phyloP scores from a whole-genome alignment of 2,888 invertebrate genomes.

The Campopleginae sp. region DNA sequence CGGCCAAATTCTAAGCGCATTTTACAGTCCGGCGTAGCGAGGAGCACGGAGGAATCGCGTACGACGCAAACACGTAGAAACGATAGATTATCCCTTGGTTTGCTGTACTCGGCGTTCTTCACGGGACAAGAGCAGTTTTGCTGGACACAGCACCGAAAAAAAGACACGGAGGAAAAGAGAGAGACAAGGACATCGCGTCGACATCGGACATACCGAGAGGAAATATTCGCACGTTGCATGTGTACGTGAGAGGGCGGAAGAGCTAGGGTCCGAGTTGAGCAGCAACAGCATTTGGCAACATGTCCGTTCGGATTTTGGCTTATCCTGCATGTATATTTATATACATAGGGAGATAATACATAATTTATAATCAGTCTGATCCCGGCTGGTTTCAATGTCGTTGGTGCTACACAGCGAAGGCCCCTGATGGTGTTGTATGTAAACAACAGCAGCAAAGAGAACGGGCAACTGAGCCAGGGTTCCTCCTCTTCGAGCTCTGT shows the following conservation, averaged over 20 bases:
- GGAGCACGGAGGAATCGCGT: slow-evolving; percentile 61
- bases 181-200: slow-evolving; percentile 16
- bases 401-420: slow-evolving; percentile 60
- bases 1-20: slow-evolving; percentile 27
- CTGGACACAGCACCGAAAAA: slow-evolving; percentile 34
- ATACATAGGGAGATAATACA: slow-evolving; percentile 76
- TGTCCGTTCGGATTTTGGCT: slow-evolving; percentile 67
- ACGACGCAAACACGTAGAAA: slow-evolving; percentile 67
- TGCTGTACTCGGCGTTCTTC: slow-evolving; percentile 61
- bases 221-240: slow-evolving; percentile 45
- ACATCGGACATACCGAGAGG: slow-evolving; percentile 22
- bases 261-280: slow-evolving; percentile 41
- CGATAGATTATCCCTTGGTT: slow-evolving; percentile 66
- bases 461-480: slow-evolving; percentile 68
- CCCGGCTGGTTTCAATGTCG: slow-evolving; percentile 72
- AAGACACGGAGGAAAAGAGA: slow-evolving; percentile 21
- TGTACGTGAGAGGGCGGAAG: slow-evolving; percentile 46
- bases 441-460: slow-evolving; percentile 54
- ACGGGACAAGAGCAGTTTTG: slow-evolving; percentile 67
- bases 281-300: slow-evolving; percentile 40
- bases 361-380: slow-evolving; percentile 84
- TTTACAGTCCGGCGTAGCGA: slow-evolving; percentile 62
- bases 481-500: slow-evolving; percentile 71
- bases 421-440: slow-evolving; percentile 59
- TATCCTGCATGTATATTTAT: slow-evolving; percentile 14